These are phyloP conservation scores for Xiphophorus maculatus DNA, from an alignment of 2,113 vertebrate genomes.

Conservation along the genomic window DNA sequence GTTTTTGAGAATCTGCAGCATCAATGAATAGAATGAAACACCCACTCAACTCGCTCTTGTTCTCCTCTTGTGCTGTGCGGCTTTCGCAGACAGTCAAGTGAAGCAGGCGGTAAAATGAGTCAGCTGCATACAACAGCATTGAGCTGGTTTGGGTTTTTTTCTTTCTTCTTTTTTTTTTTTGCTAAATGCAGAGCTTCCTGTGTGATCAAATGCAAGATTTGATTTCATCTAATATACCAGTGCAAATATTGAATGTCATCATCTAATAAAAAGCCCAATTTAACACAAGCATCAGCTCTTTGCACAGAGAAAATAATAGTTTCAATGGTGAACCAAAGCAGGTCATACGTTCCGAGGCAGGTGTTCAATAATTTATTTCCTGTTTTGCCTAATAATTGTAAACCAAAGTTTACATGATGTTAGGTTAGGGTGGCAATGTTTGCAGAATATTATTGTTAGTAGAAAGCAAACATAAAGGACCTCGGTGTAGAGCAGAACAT, in stretches of 20 bases:
- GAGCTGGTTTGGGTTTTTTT: background rate
- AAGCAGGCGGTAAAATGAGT: slow-evolving; percentile 50
- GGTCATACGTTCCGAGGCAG: background rate
- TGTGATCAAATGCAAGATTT: slow-evolving; percentile 15
- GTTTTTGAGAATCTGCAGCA: slow-evolving; percentile 31
- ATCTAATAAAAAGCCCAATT: background rate
- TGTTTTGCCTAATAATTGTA: background rate
- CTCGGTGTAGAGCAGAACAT: no score
- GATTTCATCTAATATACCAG: background rate
- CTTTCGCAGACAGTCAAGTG: slow-evolving; percentile 51
- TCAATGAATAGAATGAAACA: slow-evolving; percentile 65
- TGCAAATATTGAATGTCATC: background rate
- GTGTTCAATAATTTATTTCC: background rate
- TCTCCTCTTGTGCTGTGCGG: slow-evolving; percentile 47
- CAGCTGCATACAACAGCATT: slow-evolving; percentile 37
- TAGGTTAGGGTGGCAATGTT: no score
- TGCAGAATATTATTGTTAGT: no score
- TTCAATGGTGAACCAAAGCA: background rate
- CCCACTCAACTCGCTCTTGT: slow-evolving; percentile 57
- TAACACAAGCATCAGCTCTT: background rate
- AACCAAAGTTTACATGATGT: background rate
- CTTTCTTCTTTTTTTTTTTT: background rate
- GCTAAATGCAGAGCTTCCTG: background rate
- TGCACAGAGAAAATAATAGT: background rate
- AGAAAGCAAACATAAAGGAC: background rate